A percentile compares a stretch with the other conserved stretches of the same genome.
These are phyloP conservation scores for Chaetodon auriga DNA, from an alignment of 2,113 vertebrate genomes.

Conservation along the genomic window DNA sequence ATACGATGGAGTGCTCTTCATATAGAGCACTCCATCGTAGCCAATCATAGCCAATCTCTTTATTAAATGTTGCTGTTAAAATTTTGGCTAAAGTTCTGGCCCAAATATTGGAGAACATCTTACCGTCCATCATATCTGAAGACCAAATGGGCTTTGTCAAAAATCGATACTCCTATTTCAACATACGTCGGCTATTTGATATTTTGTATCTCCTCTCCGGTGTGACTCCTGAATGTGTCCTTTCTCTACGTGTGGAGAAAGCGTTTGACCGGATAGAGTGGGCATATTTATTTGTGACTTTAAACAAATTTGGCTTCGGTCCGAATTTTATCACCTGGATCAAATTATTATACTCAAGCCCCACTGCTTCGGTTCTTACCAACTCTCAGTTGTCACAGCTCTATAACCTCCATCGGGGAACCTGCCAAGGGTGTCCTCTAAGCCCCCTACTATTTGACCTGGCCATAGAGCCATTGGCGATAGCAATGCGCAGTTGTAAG, in stretches of 20 bases:
- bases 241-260: not conserved
- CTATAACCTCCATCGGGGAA: too few species aligned
- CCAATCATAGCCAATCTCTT: not conserved
- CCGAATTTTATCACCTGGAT: not conserved
- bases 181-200: not conserved
- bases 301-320: not conserved
- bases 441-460: too few species aligned
- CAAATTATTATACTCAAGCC: not conserved
- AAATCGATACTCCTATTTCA: not conserved
- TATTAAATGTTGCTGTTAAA: conserved; percentile 8
- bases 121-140: not conserved
- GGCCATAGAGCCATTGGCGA: too few species aligned
- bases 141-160: conserved; percentile 1
- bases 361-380: not conserved
- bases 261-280: not conserved
- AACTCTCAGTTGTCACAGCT: too few species aligned
- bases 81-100: not conserved
- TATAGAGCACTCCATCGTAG: too few species aligned
- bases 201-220: not conserved
- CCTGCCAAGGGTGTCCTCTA: too few species aligned
- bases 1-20: not conserved
- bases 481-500: too few species aligned
- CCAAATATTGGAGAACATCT: not conserved
- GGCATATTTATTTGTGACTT: not conserved
- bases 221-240: not conserved